Evolutionary conservation across 2,113 vertebrate species (phyloP), one percentile per base, ranked within the genome.

Genomic region (Indicator maculatus): DNA sequence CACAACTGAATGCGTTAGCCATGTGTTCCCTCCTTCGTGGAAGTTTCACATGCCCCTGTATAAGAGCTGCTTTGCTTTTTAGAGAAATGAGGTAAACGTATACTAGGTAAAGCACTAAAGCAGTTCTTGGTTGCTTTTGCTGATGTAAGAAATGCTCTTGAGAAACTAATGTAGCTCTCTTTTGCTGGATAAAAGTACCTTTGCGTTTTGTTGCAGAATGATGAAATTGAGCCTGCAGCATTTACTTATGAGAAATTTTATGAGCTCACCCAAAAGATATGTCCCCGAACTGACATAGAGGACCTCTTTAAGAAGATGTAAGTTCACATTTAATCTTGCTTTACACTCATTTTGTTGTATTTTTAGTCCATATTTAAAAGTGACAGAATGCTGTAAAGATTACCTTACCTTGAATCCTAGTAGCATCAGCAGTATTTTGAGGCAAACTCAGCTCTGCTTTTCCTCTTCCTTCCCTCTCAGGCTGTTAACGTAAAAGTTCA

Each of bases 211-310:
- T 96, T 97, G 19, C 98, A 99, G 99, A 99, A 99, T n/a, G 99
- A 99, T 91, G 99, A 99, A 97, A 99, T 99, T 14, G 99, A 99
- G 81, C 98, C 98, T 19, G 91, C 98, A 8, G 98, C 98, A 52
- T 99, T 99, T 98, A 99, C 99, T 91, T 99, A 98, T 0, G 99
- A 99, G 94, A 99, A 99, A 95, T 99, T 99, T 98, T 99, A 99
- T 97, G 98, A 99, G 64, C 98, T 99, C 76, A 99, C 99, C 31
- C 99, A 99, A 97, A 99, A 99, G 97, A 99, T 99, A 96, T 99
- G 99, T 96, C 99, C 99, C 93, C 98, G 99, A 78, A 99, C 99
- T 39, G 99, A 99, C 93, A 99, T 99, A 85, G 99, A 99, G 93
- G 99, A 99, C 39, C 98, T 99, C 89, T 99, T 99, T 96, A 99